phyloP scores from a whole-genome alignment of 2,888 invertebrate species.

The Ochlodes sylvanus region DNA sequence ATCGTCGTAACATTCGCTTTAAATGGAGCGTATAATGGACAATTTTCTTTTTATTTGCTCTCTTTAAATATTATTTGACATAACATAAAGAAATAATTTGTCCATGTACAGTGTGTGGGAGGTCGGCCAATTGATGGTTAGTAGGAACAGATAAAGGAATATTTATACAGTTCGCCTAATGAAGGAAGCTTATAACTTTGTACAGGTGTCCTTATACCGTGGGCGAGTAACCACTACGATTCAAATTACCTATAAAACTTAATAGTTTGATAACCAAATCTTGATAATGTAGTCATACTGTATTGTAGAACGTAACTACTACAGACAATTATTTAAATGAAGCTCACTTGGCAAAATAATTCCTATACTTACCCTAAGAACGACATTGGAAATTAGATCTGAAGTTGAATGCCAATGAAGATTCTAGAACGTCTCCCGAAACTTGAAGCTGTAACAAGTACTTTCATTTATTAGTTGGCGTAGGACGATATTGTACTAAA shows the following conservation, averaged over 20 bases:
- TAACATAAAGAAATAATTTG: neutral
- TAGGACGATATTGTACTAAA: slow-evolving; percentile 2
- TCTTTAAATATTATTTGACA: neutral
- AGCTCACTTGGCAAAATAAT: neutral
- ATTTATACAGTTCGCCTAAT: no score
- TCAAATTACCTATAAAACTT: no score
- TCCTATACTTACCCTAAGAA: neutral
- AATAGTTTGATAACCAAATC: no score
- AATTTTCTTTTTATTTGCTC: slow-evolving; percentile 2
- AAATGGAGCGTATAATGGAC: slow-evolving; percentile 7
- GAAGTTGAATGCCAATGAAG: neutral
- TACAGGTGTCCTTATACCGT: no score
- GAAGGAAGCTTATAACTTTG: no score
- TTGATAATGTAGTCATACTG: no score
- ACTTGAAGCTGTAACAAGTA: neutral
- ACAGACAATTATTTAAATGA: no score
- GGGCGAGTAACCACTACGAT: no score
- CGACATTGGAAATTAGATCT: neutral
- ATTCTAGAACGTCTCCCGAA: neutral
- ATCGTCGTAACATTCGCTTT: slow-evolving; percentile 11
- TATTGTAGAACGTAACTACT: no score
- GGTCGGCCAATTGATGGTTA: neutral
- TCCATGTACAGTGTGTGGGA: neutral
- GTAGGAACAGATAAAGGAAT: neutral
- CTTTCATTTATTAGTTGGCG: neutral